These are phyloP conservation scores for Muscidifurax raptorellus DNA, from an alignment of 1,140 invertebrate genomes.

Conservation along the genomic window DNA sequence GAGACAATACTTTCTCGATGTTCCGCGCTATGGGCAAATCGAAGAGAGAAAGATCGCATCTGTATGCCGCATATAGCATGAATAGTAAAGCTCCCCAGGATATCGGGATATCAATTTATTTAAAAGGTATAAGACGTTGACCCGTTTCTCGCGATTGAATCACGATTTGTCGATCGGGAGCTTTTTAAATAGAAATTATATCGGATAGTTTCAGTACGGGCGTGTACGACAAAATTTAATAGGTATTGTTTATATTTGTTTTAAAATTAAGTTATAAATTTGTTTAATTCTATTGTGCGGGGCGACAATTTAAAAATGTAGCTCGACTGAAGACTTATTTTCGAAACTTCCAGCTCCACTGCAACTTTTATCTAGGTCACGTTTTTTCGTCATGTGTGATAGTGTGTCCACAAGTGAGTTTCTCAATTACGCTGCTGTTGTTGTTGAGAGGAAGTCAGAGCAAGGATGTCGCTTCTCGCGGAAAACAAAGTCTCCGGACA, in stretches of 20 bases:
- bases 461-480: background rate
- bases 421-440: slow-evolving; percentile 4
- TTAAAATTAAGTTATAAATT: too few relatives aligned
- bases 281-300: too few relatives aligned
- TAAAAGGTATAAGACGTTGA: slow-evolving; percentile 26
- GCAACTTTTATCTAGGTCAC: background rate
- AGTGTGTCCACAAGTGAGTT: background rate
- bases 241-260: too few relatives aligned
- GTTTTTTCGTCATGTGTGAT: background rate
- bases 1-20: slow-evolving; percentile 35
- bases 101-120: slow-evolving; percentile 43
- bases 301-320: too few relatives aligned
- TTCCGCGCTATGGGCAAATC: background rate
- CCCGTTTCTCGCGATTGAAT: background rate
- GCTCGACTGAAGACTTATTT: too few relatives aligned
- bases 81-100: slow-evolving; percentile 1
- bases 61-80: background rate
- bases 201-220: background rate
- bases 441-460: background rate
- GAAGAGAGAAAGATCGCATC: slow-evolving; percentile 27
- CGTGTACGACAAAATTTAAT: too few relatives aligned
- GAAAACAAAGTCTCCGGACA: background rate
- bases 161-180: background rate
- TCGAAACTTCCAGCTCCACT: background rate
- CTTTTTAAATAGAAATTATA: background rate